A percentile compares a stretch with the other conserved stretches of the same genome.
Conservation (phyloP, 2,113 vertebrate genomes). For the Phoxinus phoxinus region DNA sequence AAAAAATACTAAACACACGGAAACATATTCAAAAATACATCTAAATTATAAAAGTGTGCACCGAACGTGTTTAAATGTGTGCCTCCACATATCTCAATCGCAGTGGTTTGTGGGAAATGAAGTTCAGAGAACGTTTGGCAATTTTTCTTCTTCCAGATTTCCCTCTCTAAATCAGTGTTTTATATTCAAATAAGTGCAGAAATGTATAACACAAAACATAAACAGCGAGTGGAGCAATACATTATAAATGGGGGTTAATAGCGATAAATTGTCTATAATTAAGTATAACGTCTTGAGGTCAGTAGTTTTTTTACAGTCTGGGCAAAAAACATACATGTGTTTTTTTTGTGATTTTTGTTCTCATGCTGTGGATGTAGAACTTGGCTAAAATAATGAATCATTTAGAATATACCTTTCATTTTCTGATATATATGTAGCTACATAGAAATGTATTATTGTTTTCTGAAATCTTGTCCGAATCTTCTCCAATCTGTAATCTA, state of each 20-base stretch:
- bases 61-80: background rate
- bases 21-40: background rate
- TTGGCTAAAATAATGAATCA: background rate
- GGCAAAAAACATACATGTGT: background rate
- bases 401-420: background rate
- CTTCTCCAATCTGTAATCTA: background rate
- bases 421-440: background rate
- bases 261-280: background rate
- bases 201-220: background rate
- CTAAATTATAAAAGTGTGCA: background rate
- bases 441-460: background rate
- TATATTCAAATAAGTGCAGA: background rate
- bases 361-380: background rate
- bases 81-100: background rate
- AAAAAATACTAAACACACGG: background rate
- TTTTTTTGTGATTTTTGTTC: background rate
- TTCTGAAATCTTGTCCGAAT: background rate
- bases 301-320: too few species aligned
- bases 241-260: too few species aligned
- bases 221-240: background rate
- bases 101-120: conserved; percentile 17
- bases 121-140: background rate
- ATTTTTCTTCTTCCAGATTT: background rate
- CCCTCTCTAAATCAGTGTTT: background rate
- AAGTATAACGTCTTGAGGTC: background rate